phyloP scores from a whole-genome alignment of 2,888 invertebrate species.

The Teleogryllus oceanicus region DNA sequence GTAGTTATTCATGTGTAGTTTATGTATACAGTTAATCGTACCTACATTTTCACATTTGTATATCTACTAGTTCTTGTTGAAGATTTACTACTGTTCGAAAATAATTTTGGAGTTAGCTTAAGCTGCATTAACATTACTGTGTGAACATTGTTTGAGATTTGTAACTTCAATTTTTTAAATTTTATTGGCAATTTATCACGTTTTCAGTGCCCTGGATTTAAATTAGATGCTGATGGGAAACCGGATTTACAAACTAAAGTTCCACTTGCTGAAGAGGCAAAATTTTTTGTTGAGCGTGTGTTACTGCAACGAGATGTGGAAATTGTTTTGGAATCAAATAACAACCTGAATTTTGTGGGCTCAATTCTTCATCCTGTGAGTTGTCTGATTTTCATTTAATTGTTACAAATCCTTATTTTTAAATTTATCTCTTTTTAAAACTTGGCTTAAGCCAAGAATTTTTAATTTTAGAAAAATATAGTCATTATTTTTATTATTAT shows the following conservation, averaged over 20 bases:
- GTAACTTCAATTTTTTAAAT: slow-evolving; percentile 18
- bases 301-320: slow-evolving; percentile 88
- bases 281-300: slow-evolving; percentile 86
- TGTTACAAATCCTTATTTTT: background rate
- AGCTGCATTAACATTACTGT: too few species aligned
- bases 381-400: slow-evolving; percentile 40
- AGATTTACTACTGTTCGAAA: too few species aligned
- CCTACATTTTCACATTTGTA: too few species aligned
- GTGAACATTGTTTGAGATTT: background rate
- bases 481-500: too few species aligned
- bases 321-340: slow-evolving; percentile 84
- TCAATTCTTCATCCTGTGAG: slow-evolving; percentile 82
- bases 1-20: too few species aligned
- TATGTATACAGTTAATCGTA: too few species aligned
- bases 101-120: too few species aligned
- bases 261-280: slow-evolving; percentile 84
- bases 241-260: slow-evolving; percentile 64
- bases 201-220: slow-evolving; percentile 71
- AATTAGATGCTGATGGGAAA: slow-evolving; percentile 68
- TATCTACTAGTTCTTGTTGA: too few species aligned
- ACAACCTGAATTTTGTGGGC: slow-evolving; percentile 91
- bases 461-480: background rate
- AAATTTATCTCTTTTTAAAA: background rate
- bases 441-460: background rate
- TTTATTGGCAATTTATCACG: background rate